Evolutionary conservation across 1,140 invertebrate genomes (phyloP).

Genomic region (Lasioglossum baleicum): DNA sequence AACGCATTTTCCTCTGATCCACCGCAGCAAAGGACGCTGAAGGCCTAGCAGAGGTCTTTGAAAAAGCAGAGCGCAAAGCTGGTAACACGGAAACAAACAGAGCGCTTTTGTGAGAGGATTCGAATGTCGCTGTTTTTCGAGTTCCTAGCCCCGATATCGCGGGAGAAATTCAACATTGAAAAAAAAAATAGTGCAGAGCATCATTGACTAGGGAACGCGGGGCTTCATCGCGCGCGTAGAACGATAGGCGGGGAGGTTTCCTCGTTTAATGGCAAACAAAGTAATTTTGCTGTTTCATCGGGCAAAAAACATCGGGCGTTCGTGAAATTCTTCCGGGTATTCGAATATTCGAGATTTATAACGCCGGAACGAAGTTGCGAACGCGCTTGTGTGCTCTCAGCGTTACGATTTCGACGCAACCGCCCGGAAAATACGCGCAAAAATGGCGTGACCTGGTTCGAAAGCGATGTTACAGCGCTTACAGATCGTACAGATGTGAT

Average conservation of each 20-base stretch:
- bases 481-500: no score
- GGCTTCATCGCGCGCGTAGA: background rate
- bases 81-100: background rate
- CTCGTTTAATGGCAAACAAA: background rate
- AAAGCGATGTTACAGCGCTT: no score
- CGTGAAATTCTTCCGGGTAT: background rate
- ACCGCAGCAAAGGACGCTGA: no score
- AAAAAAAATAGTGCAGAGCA: background rate
- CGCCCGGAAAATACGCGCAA: background rate
- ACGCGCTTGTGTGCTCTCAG: background rate
- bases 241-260: background rate
- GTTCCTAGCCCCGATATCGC: background rate
- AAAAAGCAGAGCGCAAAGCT: background rate
- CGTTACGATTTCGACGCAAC: background rate
- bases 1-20: no score
- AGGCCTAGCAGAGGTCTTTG: background rate
- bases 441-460: no score
- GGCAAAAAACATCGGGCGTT: background rate
- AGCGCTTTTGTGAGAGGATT: constrained; percentile 13
- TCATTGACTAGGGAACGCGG: background rate
- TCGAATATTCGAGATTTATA: constrained; percentile 4
- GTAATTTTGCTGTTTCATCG: background rate
- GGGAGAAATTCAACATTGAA: background rate
- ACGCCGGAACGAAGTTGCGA: background rate
- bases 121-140: background rate